A percentile compares a stretch with the other conserved stretches of the same genome.
These are phyloP conservation scores for Ophraella communa DNA, from an alignment of 2,888 invertebrate species.

Conservation along the genomic window DNA sequence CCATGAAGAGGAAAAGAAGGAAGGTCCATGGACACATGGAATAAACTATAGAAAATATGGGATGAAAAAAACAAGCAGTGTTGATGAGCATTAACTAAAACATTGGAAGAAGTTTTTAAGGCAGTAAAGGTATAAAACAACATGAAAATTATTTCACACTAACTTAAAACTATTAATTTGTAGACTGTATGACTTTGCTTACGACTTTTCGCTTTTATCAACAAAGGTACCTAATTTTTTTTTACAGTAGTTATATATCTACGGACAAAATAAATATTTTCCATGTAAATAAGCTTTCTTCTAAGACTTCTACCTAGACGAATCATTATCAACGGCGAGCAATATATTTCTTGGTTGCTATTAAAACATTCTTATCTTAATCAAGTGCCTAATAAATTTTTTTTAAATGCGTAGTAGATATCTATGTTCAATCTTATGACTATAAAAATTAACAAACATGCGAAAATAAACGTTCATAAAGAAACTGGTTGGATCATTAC, in stretches of 20 bases:
- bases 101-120: too few species aligned
- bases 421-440: neutral
- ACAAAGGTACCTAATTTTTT: too few species aligned
- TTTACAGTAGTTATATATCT: neutral
- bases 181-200: too few species aligned
- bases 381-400: neutral
- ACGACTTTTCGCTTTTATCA: too few species aligned
- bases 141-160: too few species aligned
- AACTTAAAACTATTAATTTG: too few species aligned
- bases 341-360: neutral
- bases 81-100: too few species aligned
- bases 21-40: too few species aligned
- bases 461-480: neutral
- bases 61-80: too few species aligned
- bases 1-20: too few species aligned
- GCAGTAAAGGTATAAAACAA: too few species aligned
- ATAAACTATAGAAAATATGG: too few species aligned
- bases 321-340: neutral
- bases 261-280: neutral
- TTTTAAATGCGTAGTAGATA: neutral
- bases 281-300: neutral
- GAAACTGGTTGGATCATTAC: neutral
- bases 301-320: neutral
- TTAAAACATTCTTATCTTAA: conserved; percentile 8
- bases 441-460: neutral